Base-by-base conservation (phyloP, 2,888 invertebrate species). In the Drosophila paramelanica region DNA sequence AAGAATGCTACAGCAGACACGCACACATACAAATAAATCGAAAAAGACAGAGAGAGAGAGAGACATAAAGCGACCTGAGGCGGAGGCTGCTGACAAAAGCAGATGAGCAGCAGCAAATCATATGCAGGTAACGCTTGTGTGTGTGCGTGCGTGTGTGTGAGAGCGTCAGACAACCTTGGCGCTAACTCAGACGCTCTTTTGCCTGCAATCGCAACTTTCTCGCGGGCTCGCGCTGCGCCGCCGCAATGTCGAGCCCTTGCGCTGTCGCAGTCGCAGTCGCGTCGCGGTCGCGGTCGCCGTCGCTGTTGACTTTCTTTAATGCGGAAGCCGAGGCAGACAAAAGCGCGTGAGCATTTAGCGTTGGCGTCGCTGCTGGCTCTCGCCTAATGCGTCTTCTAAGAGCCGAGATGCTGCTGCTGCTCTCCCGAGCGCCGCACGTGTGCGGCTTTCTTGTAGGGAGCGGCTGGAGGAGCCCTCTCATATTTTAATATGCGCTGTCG, bases 301-400 rank as follows among this genome's bases (percentile, higher is more conserved):
- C 51, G 51, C 43, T 23, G 74, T 27, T 60, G 73, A 79, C 85
- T 85, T 85, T 83, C 87, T 81, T 84, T 80, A 77, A 85, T 74
- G 84, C 84, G 84, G 84, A 85, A 85, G 85, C 77, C 65, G 65
- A 47, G 42, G 59, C 72, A 61, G 61, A 81, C 85, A 80, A 82
- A 78, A 73, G 79, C 77, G 78, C 73, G 67, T 72, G 60, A 72
- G 80, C 77, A 75, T 78, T 77, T 78, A 66, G 76, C 77, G 76
- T 77, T 70, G 73, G 73, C 69, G 73, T 69, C 55, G 77, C 20
- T 46, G 31, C 31, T 10, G 31, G 31, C 59, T 69, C 73, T 66
- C 66, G 52, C 65, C 74, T 62, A 72, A 82, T 72, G 81, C 61
- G 67, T 64, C 79, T 79, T 79, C 79, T 79, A 78, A 81, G 79